Base-by-base conservation (phyloP, 2,888 invertebrate genomes). In the Tanytarsus gracilentus region DNA sequence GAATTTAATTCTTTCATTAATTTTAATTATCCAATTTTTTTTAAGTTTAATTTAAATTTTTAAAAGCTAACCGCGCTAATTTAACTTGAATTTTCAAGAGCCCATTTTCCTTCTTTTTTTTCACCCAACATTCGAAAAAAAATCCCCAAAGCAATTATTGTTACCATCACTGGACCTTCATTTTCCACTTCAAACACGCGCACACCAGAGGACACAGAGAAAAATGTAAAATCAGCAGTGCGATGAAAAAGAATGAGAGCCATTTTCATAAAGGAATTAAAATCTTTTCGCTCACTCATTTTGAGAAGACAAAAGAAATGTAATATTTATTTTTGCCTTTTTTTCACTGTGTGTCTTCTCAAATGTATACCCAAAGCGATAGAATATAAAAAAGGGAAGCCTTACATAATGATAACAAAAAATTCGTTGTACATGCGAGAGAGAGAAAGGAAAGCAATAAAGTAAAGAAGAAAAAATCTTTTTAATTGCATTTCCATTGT, bases 401-500 rank as follows among this genome's bases (percentile, higher is more conserved):
- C 40, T 56, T 56, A 27, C 58, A 30, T 21, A 48, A 58, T 58
- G 48, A 58, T 58, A 58, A 58, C 44, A 58, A 58, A 40, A 56
- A 40, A 30, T 26, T 58, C 40, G 21, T 25, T 55, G 55, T 39
- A 48, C 30, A 48, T 21, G 44, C 16, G 29, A 18, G 18, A 55
- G 11, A 25, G 6, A 44, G 29, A 23, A 49, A 21, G 21, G 44
- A 44, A 58, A 58, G 58, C 29, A 58, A 58, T 40, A 58, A 58
- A 58, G 16, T 18, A 23, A 44, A 8, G 16, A 59, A 40, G 49
- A 52, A 44, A 30, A 60, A 27, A 60, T 36, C 39, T 39, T 60
- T 59, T 59, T 60, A 60, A 60, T 60, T 60, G 60, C 50, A 60
- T 60, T 60, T 60, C 21, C 50, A 36, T 50, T 60, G 49, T 36